Percentiles rank a stretch among this genome's conserved stretches.
Evolutionary conservation across 2,113 vertebrate genomes (phyloP).

Genomic region (Neoarius graeffei): DNA sequence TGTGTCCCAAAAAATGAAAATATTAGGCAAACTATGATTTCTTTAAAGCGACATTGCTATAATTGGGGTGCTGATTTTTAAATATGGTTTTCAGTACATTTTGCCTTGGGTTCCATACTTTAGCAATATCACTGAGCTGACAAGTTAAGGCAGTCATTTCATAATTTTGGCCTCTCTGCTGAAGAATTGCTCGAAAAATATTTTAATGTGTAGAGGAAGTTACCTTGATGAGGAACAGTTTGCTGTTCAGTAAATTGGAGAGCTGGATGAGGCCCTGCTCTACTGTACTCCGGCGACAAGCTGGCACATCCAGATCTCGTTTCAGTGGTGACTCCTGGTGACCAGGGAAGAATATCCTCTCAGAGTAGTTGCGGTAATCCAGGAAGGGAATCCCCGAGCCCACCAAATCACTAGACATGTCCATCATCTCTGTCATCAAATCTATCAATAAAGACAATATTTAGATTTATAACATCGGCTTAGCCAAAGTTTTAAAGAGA

Average conservation of each 20-base stretch:
- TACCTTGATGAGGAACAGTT: constrained; percentile 98
- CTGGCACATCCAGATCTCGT: constrained; percentile 89
- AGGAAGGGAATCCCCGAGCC: constrained; percentile 95
- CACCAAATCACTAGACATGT: constrained; percentile 94
- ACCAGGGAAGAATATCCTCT: constrained; percentile 96
- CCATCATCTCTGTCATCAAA: constrained; percentile 99
- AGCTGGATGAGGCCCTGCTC: constrained; percentile 95
- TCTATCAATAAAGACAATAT: constrained; percentile 68
- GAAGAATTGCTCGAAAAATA: no score
- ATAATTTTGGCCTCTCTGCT: no score
- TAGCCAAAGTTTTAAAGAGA: background rate
- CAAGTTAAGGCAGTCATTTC: no score
- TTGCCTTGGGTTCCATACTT: no score
- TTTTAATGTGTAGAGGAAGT: constrained; percentile 1
- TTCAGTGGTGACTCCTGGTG: constrained; percentile 90
- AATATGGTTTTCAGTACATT: no score
- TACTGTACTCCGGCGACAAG: constrained; percentile 88
- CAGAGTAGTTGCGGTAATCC: constrained; percentile 91
- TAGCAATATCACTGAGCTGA: no score
- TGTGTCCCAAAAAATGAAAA: no score
- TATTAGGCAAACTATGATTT: no score
- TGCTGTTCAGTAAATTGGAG: constrained; percentile 97
- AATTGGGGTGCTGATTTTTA: no score
- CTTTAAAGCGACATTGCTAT: no score
- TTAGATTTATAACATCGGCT: background rate